Evolutionary conservation across 2,113 vertebrate species (phyloP), one percentile per base, ranked within the genome.

Genomic region (Pelobates fuscus): DNA sequence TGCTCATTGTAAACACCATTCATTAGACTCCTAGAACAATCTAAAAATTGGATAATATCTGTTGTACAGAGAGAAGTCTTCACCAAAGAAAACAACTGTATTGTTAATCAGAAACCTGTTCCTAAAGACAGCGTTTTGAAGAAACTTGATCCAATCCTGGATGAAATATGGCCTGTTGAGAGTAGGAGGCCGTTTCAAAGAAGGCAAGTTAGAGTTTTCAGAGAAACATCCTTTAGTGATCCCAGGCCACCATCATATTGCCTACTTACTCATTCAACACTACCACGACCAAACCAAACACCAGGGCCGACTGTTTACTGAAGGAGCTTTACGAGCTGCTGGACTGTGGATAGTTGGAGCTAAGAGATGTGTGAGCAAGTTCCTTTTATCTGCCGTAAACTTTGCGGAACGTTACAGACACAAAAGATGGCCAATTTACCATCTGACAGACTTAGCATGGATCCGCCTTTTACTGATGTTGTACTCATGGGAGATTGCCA

Each of bases 261-360:
- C 32, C 32, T 37, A 5, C 10, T 10, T 58, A 3, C 55, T 23
- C 21, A 20, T 58, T 1, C 20, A 58, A 12, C 55, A 58, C 55
- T 58, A 58, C 55, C 55, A 58, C 18, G 10, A 32, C 18, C 27
- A 62, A 15, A 17, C 30, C 12, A 29, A 32, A 30, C 17, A 18
- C n/a, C 27, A 32, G 1, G 25, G 27, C 15, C 15, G 27, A 32
- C n/a, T 62, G 30, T 30, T 6, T 29, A 62, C 60, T 2, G 14
- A 62, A 62, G 25, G 26, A 6, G 60, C 26, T 32, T 62, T 62
- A 62, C 60, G 4, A 62, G 26, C 27, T 18, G 60, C 27, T 62
- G 60, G 60, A 17, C 27, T 62, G 29, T 62, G 60, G 27, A 62
- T 62, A 62, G 60, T 2, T 2, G 60, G 27, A 62, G 27, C 26